Evolutionary conservation across 2,797 vertebrate genomes (phyloP).

Genomic region (Rallus crepitans): DNA sequence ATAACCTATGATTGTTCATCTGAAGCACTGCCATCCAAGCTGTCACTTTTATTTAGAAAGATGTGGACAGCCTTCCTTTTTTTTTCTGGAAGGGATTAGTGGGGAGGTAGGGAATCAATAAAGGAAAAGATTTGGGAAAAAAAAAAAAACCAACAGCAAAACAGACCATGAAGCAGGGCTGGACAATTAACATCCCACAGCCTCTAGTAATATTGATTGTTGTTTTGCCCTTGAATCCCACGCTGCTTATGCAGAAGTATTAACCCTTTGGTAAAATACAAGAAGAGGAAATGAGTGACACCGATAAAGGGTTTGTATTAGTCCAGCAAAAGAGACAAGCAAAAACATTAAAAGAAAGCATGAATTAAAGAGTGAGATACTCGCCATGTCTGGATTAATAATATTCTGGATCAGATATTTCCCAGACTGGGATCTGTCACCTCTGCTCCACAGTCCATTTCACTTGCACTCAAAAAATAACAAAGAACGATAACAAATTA

Average conservation of each 20-base stretch:
- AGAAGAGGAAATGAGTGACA: not conserved
- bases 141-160: not conserved
- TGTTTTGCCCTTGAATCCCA: conserved; percentile 54
- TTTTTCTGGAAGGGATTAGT: conserved; percentile 44
- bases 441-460: not conserved
- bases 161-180: conserved; percentile 6
- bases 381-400: not conserved
- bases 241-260: conserved; percentile 9
- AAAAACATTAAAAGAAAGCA: not conserved
- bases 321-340: not conserved
- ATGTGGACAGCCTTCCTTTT: conserved; percentile 17
- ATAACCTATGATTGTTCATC: conserved; percentile 35
- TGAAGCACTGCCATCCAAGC: not conserved
- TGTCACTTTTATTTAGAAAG: conserved; percentile 56
- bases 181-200: conserved; percentile 55
- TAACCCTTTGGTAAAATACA: conserved; percentile 39
- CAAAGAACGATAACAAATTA: not conserved
- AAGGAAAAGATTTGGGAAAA: conserved; percentile 17
- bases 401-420: not conserved
- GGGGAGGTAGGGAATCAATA: conserved; percentile 43
- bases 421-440: not conserved
- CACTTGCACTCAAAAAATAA: not conserved
- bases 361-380: not conserved
- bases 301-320: not conserved
- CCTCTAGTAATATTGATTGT: conserved; percentile 69